phyloP scores from a whole-genome alignment of 2,888 invertebrate genomes.

The Leptinotarsa tumamoca region DNA sequence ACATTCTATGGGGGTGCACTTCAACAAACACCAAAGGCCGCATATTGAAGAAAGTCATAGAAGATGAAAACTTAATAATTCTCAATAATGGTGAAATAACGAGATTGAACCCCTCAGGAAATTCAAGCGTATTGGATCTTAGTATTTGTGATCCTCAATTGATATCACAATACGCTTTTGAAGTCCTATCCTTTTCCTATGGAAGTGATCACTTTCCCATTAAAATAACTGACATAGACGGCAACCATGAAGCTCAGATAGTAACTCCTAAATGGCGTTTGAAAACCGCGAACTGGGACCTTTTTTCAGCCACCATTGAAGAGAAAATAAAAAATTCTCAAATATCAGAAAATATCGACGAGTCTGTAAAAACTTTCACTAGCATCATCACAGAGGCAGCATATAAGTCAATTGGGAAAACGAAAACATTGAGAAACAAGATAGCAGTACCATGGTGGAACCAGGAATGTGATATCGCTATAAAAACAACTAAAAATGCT shows the following conservation, averaged over 20 bases:
- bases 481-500: not conserved
- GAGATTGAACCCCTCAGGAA: not conserved
- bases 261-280: not conserved
- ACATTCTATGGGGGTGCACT: no score
- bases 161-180: not conserved
- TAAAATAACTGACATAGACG: not conserved
- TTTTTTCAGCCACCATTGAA: not conserved
- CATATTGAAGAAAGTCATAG: no score
- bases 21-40: no score
- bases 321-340: not conserved
- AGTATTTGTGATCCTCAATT: not conserved
- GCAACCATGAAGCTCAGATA: not conserved
- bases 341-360: not conserved
- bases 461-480: no score
- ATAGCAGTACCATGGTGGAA: no score
- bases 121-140: not conserved
- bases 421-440: not conserved
- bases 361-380: not conserved
- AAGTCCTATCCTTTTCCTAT: not conserved
- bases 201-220: not conserved
- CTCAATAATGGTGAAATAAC: no score
- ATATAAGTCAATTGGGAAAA: not conserved
- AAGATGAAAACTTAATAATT: no score
- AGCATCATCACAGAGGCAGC: not conserved
- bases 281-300: not conserved